phyloP scores from a whole-genome alignment of 2,113 vertebrate genomes.

The Rhegmatorhina hoffmannsi region DNA sequence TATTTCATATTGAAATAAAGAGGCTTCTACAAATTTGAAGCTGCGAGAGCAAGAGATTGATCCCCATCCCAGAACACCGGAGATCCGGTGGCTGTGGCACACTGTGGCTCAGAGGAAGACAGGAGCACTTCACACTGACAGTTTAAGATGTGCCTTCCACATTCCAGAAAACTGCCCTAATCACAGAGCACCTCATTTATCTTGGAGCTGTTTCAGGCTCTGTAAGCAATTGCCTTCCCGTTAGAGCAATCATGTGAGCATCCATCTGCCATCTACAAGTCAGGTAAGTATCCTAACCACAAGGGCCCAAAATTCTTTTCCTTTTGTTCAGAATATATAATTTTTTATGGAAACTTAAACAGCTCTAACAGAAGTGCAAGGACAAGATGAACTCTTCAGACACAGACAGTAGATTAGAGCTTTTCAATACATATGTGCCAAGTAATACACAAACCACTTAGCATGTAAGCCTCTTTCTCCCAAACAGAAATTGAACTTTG shows the following conservation, averaged over 20 bases:
- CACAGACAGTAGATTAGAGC: not conserved
- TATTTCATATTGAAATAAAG: not conserved
- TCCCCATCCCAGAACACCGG: not conserved
- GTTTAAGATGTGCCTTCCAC: not conserved
- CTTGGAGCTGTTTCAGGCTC: constrained; percentile 7
- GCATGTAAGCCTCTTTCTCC: not conserved
- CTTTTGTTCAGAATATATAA: not conserved
- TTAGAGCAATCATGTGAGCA: not conserved
- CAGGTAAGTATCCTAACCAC: not conserved
- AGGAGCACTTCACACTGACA: not conserved
- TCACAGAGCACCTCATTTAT: not conserved
- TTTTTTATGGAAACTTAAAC: not conserved
- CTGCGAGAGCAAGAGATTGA: not conserved
- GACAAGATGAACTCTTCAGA: not conserved
- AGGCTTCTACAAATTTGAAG: not conserved
- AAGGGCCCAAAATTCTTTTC: not conserved
- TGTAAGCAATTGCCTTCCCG: not conserved
- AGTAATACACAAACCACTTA: not conserved
- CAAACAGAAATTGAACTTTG: not conserved
- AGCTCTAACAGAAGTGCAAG: not conserved
- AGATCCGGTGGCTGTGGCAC: not conserved
- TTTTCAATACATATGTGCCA: not conserved
- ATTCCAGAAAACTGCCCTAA: not conserved
- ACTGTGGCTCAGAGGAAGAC: not conserved
- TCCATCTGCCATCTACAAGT: not conserved